Evolutionary conservation across 1,140 invertebrate genomes (phyloP), one percentile per base, ranked within the genome.

Genomic region (Aphaenogaster floridana): DNA sequence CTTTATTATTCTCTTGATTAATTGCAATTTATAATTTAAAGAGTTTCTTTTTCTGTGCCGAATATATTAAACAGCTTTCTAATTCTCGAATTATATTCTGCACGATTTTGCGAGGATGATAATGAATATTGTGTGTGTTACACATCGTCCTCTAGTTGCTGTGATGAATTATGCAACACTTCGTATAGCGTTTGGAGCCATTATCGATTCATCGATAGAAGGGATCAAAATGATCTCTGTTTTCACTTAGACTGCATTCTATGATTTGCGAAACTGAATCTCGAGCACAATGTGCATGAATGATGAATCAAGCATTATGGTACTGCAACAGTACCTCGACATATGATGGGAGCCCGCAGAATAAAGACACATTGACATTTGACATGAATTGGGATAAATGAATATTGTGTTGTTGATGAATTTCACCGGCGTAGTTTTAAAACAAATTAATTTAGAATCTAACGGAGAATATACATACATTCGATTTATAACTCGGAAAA

Each of bases 201-300:
- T 84, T 84, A 74, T 76, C 57, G 68, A 34, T 84, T 84, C 76
- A 74, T 76, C 80, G 57, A 83, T 61, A 21, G 42, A 50, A 52
- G 17, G 68, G 39, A 34, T 84, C 45, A 42, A 74, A 74, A 74
- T 7, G 42, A 13, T 50, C 45, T 21, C 13, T 28, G 52, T 74
- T 83, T 74, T 61, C 80, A 59, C 68, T 83, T 74, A 71, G 39
- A 71, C 45, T 72, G 1, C 15, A 9, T 57, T 72, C 15, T 28
- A 4, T 83, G 39, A 83, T 74, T 61, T 74, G 6, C 17, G 80
- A 48, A 57, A 74, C 59, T 71, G 28, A 83, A 59, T 83, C 28
- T 45, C 54, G 36, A 48, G 50, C 45, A 83, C 36, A 45, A 72
- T 36, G 28, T 11, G 28, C 48, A 28, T 6, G 42, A 34, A 72